A percentile compares a stretch with the other conserved stretches of the same genome.
Evolutionary conservation across 1,140 invertebrate species (phyloP).

Genomic region (Drosophila yakuba): DNA sequence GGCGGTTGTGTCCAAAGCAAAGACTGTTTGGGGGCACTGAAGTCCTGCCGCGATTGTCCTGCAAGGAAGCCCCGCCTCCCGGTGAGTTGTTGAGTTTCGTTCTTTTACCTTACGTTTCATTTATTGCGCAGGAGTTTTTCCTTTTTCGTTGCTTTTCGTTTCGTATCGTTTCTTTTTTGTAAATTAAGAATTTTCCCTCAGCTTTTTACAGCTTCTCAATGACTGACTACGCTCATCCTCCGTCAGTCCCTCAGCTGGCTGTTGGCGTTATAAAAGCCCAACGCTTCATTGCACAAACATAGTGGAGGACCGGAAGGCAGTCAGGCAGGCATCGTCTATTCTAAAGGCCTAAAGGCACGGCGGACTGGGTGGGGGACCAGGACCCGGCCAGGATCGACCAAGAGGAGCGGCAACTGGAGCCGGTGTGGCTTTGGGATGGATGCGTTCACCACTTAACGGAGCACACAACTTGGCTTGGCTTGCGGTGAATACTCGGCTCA

Average conservation of each 20-base stretch:
- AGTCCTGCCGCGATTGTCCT: conserved; percentile 60
- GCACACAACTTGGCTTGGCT: conserved; percentile 66
- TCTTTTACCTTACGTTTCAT: conserved; percentile 30
- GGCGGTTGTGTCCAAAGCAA: conserved; percentile 44
- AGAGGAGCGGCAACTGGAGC: neutral
- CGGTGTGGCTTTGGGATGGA: conserved; percentile 8
- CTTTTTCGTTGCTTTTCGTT: conserved; percentile 52
- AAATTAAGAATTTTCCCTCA: conserved; percentile 77
- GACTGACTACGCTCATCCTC: conserved; percentile 37
- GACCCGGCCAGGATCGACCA: neutral
- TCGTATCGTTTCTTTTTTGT: conserved; percentile 46
- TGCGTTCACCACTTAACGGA: conserved; percentile 61
- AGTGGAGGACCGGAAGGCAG: conserved; percentile 60
- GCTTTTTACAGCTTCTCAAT: conserved; percentile 74
- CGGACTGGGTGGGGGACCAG: neutral
- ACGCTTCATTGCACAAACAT: conserved; percentile 81
- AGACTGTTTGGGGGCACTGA: conserved; percentile 47
- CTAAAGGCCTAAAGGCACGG: conserved; percentile 56
- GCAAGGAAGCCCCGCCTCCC: conserved; percentile 15
- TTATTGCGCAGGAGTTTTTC: too few relatives aligned
- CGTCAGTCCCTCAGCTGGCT: conserved; percentile 62
- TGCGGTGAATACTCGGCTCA: conserved; percentile 37
- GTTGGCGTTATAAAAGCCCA: conserved; percentile 79
- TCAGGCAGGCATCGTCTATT: conserved; percentile 48
- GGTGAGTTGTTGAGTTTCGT: conserved; percentile 64